Evolutionary conservation across 2,797 vertebrate genomes (phyloP).

Genomic region (Pseudopleuronectes americanus): DNA sequence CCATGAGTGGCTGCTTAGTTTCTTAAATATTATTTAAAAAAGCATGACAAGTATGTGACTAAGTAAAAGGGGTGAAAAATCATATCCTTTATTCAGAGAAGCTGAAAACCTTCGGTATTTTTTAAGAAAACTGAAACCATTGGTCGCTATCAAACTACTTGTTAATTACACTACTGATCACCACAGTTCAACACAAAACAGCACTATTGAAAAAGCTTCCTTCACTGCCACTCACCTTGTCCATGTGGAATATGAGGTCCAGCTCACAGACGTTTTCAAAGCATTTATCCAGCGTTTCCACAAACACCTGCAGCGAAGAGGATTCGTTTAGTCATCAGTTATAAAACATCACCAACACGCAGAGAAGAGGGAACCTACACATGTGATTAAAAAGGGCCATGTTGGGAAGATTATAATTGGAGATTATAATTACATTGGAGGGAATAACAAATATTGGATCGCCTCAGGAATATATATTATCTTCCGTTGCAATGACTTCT

Average conservation of each 20-base stretch:
- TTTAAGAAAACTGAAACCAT: too few species aligned
- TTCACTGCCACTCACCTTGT: slow-evolving; percentile 86
- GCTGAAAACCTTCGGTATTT: too few species aligned
- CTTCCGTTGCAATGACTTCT: too few species aligned
- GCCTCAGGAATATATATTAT: too few species aligned
- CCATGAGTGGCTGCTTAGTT: too few species aligned
- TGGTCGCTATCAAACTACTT: too few species aligned
- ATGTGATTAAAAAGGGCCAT: not conserved
- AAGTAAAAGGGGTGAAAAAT: not conserved
- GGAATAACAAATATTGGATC: not conserved
- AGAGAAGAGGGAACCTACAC: not conserved
- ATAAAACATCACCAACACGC: not conserved
- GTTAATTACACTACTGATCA: too few species aligned
- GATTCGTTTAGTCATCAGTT: not conserved
- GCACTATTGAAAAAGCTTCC: not conserved
- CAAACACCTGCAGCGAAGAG: slow-evolving; percentile 88
- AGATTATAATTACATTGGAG: not conserved
- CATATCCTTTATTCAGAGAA: too few species aligned
- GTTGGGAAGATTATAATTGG: not conserved
- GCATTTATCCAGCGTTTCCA: slow-evolving; percentile 98
- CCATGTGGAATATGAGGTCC: slow-evolving; percentile 99
- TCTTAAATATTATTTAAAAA: too few species aligned
- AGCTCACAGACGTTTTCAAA: slow-evolving; percentile 99
- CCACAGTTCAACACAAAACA: not conserved
- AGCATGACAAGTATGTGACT: not conserved